Conservation (phyloP, 2,888 invertebrate genomes). For the Halictus quadricinctus region DNA sequence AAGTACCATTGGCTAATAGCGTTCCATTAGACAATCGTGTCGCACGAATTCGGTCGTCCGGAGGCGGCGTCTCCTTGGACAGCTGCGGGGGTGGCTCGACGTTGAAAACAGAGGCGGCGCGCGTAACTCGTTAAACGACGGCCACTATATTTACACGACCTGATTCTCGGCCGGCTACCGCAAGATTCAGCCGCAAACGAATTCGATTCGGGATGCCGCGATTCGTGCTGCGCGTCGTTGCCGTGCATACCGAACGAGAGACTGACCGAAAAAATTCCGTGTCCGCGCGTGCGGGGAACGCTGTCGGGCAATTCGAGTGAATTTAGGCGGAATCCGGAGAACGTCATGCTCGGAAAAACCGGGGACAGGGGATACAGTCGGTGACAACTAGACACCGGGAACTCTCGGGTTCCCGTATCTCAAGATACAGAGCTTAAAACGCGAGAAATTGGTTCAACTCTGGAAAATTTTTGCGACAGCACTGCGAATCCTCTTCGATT, state of each 20-base stretch:
- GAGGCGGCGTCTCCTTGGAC: constrained; percentile 33
- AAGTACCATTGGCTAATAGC: background rate
- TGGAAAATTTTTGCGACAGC: background rate
- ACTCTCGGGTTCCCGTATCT: background rate
- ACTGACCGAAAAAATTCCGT: background rate
- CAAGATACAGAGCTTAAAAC: constrained; percentile 27
- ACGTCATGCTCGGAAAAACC: constrained; percentile 28
- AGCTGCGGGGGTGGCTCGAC: background rate
- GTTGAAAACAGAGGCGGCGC: constrained; percentile 35
- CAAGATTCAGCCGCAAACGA: constrained; percentile 51
- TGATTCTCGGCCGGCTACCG: constrained; percentile 48
- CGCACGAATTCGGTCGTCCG: constrained; percentile 31
- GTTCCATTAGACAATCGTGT: constrained; percentile 17
- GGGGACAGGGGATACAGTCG: constrained; percentile 17
- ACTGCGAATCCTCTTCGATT: too few species aligned
- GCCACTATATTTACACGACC: constrained; percentile 58
- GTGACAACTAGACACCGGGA: constrained; percentile 65
- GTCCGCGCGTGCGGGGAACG: background rate
- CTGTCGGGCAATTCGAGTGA: constrained; percentile 26
- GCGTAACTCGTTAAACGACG: constrained; percentile 55
- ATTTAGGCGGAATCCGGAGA: constrained; percentile 36
- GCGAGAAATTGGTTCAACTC: background rate
- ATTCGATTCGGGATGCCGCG: constrained; percentile 25
- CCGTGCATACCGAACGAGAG: constrained; percentile 1
- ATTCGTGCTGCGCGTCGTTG: background rate